phyloP scores from a whole-genome alignment of 2,888 invertebrate species.

The Agrotis puta region DNA sequence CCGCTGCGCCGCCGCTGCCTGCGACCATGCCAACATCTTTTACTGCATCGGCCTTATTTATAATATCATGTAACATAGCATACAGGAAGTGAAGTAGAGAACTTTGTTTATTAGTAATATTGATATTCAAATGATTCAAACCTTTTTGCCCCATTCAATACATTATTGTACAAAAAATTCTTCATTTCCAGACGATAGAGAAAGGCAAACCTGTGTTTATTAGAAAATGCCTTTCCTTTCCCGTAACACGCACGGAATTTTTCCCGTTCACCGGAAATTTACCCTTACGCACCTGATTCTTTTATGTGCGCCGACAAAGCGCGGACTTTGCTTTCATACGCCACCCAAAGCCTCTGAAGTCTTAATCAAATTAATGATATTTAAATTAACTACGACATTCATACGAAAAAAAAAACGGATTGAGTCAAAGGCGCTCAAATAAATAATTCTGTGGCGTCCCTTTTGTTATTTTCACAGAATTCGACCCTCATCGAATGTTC shows the following conservation, averaged over 20 bases:
- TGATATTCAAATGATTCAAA: slow-evolving; percentile 7
- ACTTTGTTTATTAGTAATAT: neutral
- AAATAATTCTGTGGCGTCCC: slow-evolving; percentile 70
- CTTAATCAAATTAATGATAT: slow-evolving; percentile 75
- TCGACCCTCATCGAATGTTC: slow-evolving; percentile 67
- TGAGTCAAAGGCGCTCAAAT: slow-evolving; percentile 64
- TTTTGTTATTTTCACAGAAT: slow-evolving; percentile 75
- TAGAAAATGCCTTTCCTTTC: slow-evolving; percentile 80
- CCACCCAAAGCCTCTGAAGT: slow-evolving; percentile 60
- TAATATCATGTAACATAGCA: slow-evolving; percentile 9
- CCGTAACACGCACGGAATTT: slow-evolving; percentile 77
- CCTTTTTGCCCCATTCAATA: slow-evolving; percentile 40
- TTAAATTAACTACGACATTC: slow-evolving; percentile 71
- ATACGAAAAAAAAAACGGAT: slow-evolving; percentile 56
- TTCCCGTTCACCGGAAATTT: slow-evolving; percentile 75
- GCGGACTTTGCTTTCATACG: slow-evolving; percentile 69
- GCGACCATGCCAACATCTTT: slow-evolving; percentile 47
- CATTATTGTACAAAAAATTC: slow-evolving; percentile 39
- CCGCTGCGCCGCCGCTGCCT: slow-evolving; percentile 45
- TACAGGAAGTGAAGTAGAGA: neutral
- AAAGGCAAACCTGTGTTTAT: slow-evolving; percentile 74
- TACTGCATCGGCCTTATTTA: slow-evolving; percentile 38
- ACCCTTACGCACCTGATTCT: slow-evolving; percentile 77
- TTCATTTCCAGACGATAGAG: slow-evolving; percentile 42
- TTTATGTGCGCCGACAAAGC: slow-evolving; percentile 74